Evolutionary conservation across 2,888 invertebrate genomes (phyloP).

Genomic region (Steinernema carpocapsae): DNA sequence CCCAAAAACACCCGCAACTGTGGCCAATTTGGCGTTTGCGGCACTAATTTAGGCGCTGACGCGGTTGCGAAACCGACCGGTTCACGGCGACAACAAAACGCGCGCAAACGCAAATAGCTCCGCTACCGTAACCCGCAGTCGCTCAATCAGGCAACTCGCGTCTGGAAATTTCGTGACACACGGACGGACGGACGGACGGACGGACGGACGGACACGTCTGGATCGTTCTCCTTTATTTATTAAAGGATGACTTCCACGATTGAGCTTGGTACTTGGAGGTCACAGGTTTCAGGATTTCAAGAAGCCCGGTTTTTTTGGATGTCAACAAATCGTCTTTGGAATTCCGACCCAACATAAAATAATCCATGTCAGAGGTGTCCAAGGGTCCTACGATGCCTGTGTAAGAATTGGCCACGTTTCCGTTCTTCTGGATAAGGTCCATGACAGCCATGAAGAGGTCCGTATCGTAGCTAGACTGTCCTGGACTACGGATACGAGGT

Average conservation of each 20-base stretch:
- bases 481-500: constrained; percentile 84
- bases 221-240: too few relatives aligned
- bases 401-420: neutral
- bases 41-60: too few relatives aligned
- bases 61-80: too few relatives aligned
- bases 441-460: constrained; percentile 84
- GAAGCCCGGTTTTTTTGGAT: neutral
- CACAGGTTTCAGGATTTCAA: constrained; percentile 78
- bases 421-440: constrained; percentile 40
- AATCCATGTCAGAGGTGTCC: constrained; percentile 74
- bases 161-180: too few relatives aligned
- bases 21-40: too few relatives aligned
- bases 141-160: too few relatives aligned
- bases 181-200: too few relatives aligned
- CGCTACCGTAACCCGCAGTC: too few relatives aligned
- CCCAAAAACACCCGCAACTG: too few relatives aligned
- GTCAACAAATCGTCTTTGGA: constrained; percentile 78
- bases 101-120: too few relatives aligned
- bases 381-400: neutral
- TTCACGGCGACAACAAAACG: too few relatives aligned
- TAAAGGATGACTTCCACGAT: constrained; percentile 85
- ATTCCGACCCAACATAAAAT: constrained; percentile 86
- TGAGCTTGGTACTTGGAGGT: constrained; percentile 77
- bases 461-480: constrained; percentile 89
- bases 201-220: too few relatives aligned